These are phyloP conservation scores for Drosophila eohydei DNA, from an alignment of 2,888 invertebrate species.

Conservation along the genomic window DNA sequence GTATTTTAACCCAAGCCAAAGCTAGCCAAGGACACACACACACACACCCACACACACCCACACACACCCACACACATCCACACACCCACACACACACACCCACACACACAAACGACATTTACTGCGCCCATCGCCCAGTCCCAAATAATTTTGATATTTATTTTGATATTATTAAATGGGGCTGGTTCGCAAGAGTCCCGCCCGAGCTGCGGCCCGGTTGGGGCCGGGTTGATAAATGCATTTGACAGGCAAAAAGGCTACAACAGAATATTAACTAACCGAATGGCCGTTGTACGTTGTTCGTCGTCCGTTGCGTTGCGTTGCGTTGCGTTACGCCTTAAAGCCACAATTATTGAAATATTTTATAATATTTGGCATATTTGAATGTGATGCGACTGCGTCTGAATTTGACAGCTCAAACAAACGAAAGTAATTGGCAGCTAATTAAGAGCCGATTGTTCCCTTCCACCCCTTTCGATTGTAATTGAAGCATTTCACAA, in stretches of 20 bases:
- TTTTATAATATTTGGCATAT: conserved; percentile 17
- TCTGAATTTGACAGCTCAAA: conserved; percentile 18
- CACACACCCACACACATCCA: not conserved
- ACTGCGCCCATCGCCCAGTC: not conserved
- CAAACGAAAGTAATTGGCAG: conserved; percentile 20
- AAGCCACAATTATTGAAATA: conserved; percentile 21
- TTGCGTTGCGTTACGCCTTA: not conserved
- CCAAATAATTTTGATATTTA: conserved; percentile 43
- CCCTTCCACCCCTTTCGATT: not conserved
- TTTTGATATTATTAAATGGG: conserved; percentile 43
- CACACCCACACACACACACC: not conserved
- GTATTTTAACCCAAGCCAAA: not conserved
- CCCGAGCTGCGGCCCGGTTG: not conserved
- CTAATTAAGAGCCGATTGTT: conserved; percentile 23
- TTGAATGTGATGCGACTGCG: not conserved
- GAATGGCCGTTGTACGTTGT: not conserved
- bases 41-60: not conserved
- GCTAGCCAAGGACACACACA: not conserved
- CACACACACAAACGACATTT: not conserved
- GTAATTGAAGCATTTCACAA: conserved; percentile 22
- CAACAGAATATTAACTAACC: conserved; percentile 16
- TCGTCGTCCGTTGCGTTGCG: not conserved
- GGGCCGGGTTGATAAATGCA: conserved; percentile 32
- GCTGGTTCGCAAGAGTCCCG: conserved; percentile 6
- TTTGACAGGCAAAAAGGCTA: conserved; percentile 29